Evolutionary conservation across 1,140 invertebrate genomes (phyloP), one percentile per base, ranked within the genome.

Genomic region (Drosophila asahinai): DNA sequence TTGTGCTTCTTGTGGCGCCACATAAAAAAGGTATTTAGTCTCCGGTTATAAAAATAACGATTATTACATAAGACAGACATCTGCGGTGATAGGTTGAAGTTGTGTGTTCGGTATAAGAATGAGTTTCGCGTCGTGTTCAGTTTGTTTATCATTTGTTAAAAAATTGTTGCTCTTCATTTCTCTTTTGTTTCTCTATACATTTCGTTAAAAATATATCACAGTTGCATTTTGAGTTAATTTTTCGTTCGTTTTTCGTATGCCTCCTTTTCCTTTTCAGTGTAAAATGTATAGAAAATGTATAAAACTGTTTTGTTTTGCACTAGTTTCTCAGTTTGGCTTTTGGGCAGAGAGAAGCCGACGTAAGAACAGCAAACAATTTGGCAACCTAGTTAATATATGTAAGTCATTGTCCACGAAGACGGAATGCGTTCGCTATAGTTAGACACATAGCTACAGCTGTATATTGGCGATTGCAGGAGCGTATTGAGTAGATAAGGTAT

Each of bases 161-260:
- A 77, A 80, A 60, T 65, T 52, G 33, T 45, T 87, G 61, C 65
- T 74, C 61, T 70, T 74, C 64, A 64, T 60, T 60, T 63, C 8
- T 52, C 38, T 51, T 52, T 67, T 62, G n/a, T 33, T 71, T 79
- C 54, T 89, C 62, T 81, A 84, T 75, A 81, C 84, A 84, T 81
- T 87, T 49, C 58, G 65, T 89, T 77, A 66, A 78, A 78, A 86
- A 86, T 89, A 90, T 89, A 89, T 89, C 86, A 89, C 86, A 89
- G 86, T 83, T 90, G 86, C 86, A 89, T 89, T 90, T 90, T 79
- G 63, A 81, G 86, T 90, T 68, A 89, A 74, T 75, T 71, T 81
- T 75, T 77, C 52, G 12, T 55, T 64, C 25, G 17, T 49, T 58
- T 80, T 47, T 52, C 38, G 42, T 55, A 51, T 71, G 49, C 49